Base-by-base conservation (phyloP, 2,113 vertebrate species). In the Pampusana beccarii region DNA sequence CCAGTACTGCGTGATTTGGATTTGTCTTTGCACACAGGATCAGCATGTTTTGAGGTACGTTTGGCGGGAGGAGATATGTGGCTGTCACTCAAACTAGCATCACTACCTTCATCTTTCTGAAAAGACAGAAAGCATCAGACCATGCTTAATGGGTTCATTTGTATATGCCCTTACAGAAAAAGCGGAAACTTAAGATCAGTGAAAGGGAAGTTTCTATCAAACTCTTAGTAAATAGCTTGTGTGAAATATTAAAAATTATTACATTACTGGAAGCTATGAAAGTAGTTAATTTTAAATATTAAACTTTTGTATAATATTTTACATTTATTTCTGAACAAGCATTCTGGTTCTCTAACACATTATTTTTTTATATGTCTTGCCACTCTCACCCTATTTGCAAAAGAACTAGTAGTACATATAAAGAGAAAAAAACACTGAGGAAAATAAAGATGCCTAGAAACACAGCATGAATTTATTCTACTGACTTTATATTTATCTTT, bases 21-120 rank as follows among this genome's bases (percentile, higher is more conserved):
- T 95, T 99, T 99, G 97, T 99, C 99, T 95, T 99, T 99, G 95
- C 99, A 99, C 97, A 99, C 98, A 96, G 99, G 98, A 96, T 99
- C 99, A 31, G 99, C 97, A 97, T 99, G 98, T 95, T 99, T 98
- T 95, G 99, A 98, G 70, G 98, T 98, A 92, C 99, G 98, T 97
- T 99, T 99, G 74, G 98, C 98, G 10, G 99, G 99, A 57, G 99
- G 99, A 93, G 99, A 98, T 97, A 99, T 93, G 80, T 98, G 98
- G 61, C 99, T 98, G 78, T 99, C 99, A 96, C 99, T 99, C 97
- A 99, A 98, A 97, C 98, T 99, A 93, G 98, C 98, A 98, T 99
- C 99, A 93, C 98, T 99, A 92, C 97, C 98, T 93, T 98, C 98
- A 92, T 99, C 98, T 95, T 99, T 99, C 99, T 99, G 98, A 88